Evolutionary conservation across 2,797 vertebrate species (phyloP).

Genomic region (Darevskia mixta): DNA sequence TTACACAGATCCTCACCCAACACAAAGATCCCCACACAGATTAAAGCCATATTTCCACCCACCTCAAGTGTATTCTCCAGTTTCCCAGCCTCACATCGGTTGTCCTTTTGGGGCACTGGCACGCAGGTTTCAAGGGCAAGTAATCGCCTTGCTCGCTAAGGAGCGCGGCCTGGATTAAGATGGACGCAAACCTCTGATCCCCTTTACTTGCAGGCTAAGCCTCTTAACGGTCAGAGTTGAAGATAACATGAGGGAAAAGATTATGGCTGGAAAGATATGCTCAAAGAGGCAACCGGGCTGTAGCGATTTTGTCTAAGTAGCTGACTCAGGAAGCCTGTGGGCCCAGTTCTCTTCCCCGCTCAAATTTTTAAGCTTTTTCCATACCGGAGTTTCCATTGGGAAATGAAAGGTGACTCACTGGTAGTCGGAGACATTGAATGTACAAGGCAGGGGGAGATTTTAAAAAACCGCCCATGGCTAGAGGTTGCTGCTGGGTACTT

Average conservation of each 20-base stretch:
- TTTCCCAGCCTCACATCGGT: fast-evolving
- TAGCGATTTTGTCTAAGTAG: neutral
- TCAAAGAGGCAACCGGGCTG: neutral
- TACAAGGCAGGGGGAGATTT: neutral
- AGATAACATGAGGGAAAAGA: constrained; percentile 30
- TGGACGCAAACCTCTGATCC: constrained; percentile 33
- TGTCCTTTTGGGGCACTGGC: neutral
- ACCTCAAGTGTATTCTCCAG: fast-evolving
- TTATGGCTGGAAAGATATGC: constrained; percentile 20
- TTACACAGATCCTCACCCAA: neutral
- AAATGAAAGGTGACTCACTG: neutral
- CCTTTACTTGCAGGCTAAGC: constrained; percentile 46
- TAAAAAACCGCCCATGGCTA: neutral
- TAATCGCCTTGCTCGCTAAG: constrained; percentile 13
- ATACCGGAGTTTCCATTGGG: neutral
- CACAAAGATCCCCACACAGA: neutral
- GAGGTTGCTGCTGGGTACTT: too few species aligned
- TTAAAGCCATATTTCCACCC: neutral
- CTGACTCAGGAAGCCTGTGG: neutral
- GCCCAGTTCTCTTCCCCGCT: neutral
- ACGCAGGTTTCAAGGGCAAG: constrained; percentile 19
- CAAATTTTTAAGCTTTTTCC: neutral
- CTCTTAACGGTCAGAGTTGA: constrained; percentile 23
- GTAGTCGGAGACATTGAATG: neutral
- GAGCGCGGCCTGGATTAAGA: neutral